phyloP scores from a whole-genome alignment of 2,888 invertebrate genomes.

The Pterostichus madidus region DNA sequence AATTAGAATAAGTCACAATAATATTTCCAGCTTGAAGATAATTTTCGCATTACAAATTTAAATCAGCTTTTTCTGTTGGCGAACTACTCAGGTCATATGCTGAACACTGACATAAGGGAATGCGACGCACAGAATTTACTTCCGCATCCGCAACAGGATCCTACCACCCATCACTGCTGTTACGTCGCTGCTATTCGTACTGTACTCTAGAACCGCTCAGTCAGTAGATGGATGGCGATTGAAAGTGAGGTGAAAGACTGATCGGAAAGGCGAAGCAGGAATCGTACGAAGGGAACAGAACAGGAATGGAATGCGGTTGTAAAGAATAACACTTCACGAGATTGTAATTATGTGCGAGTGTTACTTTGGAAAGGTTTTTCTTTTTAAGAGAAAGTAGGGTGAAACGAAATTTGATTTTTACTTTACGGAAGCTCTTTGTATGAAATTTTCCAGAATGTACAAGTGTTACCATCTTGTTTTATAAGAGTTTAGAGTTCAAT shows the following conservation, averaged over 20 bases:
- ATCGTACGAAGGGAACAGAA: not conserved
- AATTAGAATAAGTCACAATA: no score
- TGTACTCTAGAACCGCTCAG: not conserved
- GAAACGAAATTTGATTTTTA: not conserved
- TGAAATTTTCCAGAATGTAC: not conserved
- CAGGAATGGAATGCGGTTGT: not conserved
- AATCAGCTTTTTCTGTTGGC: no score
- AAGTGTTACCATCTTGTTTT: no score
- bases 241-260: conserved; percentile 32
- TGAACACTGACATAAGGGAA: not conserved
- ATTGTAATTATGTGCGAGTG: conserved; percentile 32
- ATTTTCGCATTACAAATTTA: no score
- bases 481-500: no score
- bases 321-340: conserved; percentile 40
- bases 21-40: no score
- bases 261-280: conserved; percentile 21
- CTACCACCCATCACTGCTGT: no score
- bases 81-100: no score
- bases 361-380: not conserved
- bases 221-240: conserved; percentile 31
- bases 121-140: not conserved
- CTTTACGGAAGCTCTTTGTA: not conserved
- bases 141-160: no score
- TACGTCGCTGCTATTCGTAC: not conserved
- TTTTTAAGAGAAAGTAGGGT: not conserved